These are phyloP conservation scores for Temnothorax curvispinosus DNA, from an alignment of 1,140 invertebrate genomes.

Conservation along the genomic window DNA sequence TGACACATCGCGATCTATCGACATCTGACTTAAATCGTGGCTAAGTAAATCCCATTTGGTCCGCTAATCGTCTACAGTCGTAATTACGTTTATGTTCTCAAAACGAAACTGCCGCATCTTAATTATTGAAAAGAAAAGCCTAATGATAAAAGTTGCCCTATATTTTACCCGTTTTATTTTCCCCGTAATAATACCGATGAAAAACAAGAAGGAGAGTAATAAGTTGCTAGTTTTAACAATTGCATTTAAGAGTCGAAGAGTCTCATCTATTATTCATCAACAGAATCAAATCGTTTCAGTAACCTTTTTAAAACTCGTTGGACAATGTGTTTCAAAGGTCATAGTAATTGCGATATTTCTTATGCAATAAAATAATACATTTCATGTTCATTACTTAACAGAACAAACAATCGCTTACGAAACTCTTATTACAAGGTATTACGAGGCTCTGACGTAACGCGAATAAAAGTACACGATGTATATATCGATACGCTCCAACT, in stretches of 20 bases:
- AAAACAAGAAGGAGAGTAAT: not conserved
- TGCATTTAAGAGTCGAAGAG: conserved; percentile 6
- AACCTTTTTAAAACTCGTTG: not conserved
- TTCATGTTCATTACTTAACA: conserved; percentile 33
- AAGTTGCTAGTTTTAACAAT: not conserved
- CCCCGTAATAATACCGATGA: not conserved
- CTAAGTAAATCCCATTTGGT: not conserved
- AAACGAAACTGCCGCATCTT: not conserved
- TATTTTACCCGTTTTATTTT: not conserved
- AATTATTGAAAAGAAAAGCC: conserved; percentile 2
- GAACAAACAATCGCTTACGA: conserved; percentile 6
- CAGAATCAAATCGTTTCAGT: not conserved
- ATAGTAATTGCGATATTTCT: conserved; percentile 6
- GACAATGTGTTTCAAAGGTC: not conserved
- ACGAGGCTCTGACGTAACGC: conserved; percentile 19
- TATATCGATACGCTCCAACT: not conserved
- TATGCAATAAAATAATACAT: not conserved
- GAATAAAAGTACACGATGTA: not conserved
- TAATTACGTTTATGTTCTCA: not conserved
- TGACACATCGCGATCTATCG: conserved; percentile 18
- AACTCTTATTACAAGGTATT: conserved; percentile 1
- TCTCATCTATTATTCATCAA: conserved; percentile 35
- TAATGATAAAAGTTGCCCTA: not conserved
- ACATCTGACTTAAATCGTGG: not conserved
- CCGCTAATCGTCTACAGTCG: not conserved